phyloP scores from a whole-genome alignment of 2,797 vertebrate species.

The Peromyscus attwateri region DNA sequence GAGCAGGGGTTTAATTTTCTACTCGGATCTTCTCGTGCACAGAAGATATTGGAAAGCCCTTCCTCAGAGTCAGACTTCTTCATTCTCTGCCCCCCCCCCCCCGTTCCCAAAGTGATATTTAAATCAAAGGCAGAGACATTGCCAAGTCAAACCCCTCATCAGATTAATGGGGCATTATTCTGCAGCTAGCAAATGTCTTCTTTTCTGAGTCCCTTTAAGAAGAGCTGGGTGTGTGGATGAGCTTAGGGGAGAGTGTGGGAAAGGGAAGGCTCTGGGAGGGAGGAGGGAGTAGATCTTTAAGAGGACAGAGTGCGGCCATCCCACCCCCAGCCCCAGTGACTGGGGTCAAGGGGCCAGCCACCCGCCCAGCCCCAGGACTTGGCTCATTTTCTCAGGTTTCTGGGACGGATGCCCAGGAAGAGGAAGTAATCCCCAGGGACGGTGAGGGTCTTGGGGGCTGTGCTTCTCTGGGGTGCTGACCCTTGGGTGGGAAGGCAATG shows the following conservation, averaged over 20 bases:
- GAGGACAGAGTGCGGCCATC: not conserved
- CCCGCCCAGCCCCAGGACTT: not conserved
- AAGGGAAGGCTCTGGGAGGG: constrained; percentile 70
- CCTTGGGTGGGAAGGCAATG: not conserved
- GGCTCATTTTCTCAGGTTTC: constrained; percentile 70
- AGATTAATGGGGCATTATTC: constrained; percentile 84
- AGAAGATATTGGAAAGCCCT: constrained; percentile 55
- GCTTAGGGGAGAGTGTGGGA: constrained; percentile 79
- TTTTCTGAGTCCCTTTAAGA: constrained; percentile 81
- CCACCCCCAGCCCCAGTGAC: constrained; percentile 34
- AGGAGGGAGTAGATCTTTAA: constrained; percentile 8
- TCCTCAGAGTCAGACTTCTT: constrained; percentile 47
- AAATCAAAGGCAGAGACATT: constrained; percentile 81
- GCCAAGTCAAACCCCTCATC: constrained; percentile 66
- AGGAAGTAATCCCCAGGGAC: not conserved
- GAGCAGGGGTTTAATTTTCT: constrained; percentile 61
- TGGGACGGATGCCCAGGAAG: not conserved
- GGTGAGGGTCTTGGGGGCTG: constrained; percentile 18
- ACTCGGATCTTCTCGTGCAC: constrained; percentile 31
- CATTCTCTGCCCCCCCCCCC: not conserved
- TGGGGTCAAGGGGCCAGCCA: constrained; percentile 16
- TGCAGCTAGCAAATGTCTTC: constrained; percentile 75
- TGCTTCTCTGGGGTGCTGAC: constrained; percentile 22
- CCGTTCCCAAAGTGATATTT: constrained; percentile 79
- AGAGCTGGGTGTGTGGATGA: constrained; percentile 72